Evolutionary conservation across 2,888 invertebrate genomes (phyloP), one percentile per base, ranked within the genome.

Genomic region (Sarcophaga caerulescens): DNA sequence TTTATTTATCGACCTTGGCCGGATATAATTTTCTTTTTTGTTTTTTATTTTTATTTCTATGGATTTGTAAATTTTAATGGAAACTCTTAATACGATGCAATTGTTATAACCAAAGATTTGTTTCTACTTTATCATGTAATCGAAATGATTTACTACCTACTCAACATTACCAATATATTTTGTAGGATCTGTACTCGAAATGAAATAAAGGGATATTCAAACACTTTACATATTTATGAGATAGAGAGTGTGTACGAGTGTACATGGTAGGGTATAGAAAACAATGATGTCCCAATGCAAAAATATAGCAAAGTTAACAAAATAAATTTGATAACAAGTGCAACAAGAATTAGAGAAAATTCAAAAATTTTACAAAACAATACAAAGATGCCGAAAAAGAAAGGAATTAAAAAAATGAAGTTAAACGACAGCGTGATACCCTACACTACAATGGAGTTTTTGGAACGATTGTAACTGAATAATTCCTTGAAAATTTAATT

Each of bases 241-340:
- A 17, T 17, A 73, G 44, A 35, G 60, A 21, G 44, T 3, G 23
- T 62, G 23, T 19, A 14, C n/a, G n/a, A n/a, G n/a, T 25, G 35
- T 62, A 44, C 62, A n/a, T 63, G 44, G 35, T 1, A 76, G 70
- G 62, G 66, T 57, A 25, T 62, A 77, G 66, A 74, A 68, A 80
- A 71, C 66, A 63, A 63, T 76, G 75, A 75, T 78, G 75, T 80
- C 59, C 73, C 63, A 74, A 59, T 63, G 73, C 76, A 83, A 77
- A 85, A 74, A 81, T 73, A 76, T 76, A 79, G 71, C 60, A 73
- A 76, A 82, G 70, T 78, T 83, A 83, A 76, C 76, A 83, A 83
- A 83, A 83, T 80, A 85, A 85, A 83, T 80, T 80, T 83, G 76
- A 85, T 85, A 77, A 77, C 79, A 82, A 85, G 71, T 76, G 81